Evolutionary conservation across 2,113 vertebrate species (phyloP).

Genomic region (Puffinus mauretanicus): DNA sequence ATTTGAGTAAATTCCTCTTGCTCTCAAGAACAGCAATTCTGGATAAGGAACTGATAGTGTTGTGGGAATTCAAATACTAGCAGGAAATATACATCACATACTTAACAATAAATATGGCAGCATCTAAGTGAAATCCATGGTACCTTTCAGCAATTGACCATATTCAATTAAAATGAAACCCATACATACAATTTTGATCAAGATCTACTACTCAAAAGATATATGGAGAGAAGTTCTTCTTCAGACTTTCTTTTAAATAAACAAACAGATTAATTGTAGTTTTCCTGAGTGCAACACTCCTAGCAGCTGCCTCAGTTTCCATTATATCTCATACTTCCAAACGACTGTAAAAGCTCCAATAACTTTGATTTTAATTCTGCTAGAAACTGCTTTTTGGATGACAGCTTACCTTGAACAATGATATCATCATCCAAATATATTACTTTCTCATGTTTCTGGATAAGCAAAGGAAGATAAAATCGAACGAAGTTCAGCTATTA

Average conservation of each 20-base stretch:
- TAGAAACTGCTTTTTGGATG: neutral
- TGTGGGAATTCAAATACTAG: neutral
- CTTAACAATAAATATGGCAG: neutral
- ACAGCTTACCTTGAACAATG: conserved; percentile 90
- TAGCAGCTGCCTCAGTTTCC: neutral
- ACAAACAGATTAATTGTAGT: neutral
- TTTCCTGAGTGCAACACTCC: neutral
- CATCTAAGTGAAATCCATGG: neutral
- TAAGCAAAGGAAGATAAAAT: conserved; percentile 91
- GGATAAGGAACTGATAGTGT: neutral
- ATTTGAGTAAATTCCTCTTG: neutral
- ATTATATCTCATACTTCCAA: neutral
- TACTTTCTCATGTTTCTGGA: conserved; percentile 85
- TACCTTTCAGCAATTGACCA: neutral
- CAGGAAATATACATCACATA: neutral
- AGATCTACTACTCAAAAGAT: neutral
- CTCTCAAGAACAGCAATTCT: neutral
- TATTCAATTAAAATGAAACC: neutral
- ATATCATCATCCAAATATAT: conserved; percentile 96
- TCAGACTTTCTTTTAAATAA: neutral
- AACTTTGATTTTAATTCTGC: neutral
- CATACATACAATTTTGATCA: neutral
- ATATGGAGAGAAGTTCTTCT: neutral
- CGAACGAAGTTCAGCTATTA: conserved; percentile 93
- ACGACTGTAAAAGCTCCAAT: neutral